These are phyloP conservation scores for Trogon surrucura DNA, from an alignment of 2,113 vertebrate genomes.

Conservation along the genomic window DNA sequence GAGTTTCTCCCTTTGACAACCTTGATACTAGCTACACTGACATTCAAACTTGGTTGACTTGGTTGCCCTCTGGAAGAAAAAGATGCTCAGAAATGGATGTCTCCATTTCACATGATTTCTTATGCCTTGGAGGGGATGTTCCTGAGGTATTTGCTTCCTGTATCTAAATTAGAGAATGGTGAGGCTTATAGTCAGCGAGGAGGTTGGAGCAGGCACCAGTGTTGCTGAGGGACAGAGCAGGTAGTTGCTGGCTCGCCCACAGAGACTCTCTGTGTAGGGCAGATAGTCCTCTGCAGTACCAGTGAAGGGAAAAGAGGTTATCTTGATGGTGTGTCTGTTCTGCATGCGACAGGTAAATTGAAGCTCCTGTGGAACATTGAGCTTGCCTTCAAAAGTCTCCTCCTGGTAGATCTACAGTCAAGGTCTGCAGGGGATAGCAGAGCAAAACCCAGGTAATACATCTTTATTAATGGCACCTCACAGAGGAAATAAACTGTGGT, in stretches of 20 bases:
- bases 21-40: not conserved
- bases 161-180: not conserved
- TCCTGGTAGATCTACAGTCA: not conserved
- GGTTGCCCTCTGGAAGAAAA: not conserved
- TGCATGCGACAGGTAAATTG: not conserved
- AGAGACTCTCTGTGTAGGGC: not conserved
- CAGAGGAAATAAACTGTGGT: not conserved
- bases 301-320: not conserved
- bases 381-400: not conserved
- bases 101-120: not conserved
- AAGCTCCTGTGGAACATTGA: not conserved
- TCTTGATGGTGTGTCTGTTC: not conserved
- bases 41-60: not conserved
- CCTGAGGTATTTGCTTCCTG: not conserved
- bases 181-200: not conserved
- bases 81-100: not conserved
- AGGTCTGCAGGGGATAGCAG: not conserved
- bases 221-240: not conserved
- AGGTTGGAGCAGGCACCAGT: not conserved
- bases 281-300: not conserved
- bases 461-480: not conserved
- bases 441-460: not conserved
- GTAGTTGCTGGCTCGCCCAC: not conserved
- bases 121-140: not conserved
- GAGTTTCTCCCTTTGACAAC: not conserved